phyloP scores from a whole-genome alignment of 1,140 invertebrate species.

The Dufourea novaeangliae region DNA sequence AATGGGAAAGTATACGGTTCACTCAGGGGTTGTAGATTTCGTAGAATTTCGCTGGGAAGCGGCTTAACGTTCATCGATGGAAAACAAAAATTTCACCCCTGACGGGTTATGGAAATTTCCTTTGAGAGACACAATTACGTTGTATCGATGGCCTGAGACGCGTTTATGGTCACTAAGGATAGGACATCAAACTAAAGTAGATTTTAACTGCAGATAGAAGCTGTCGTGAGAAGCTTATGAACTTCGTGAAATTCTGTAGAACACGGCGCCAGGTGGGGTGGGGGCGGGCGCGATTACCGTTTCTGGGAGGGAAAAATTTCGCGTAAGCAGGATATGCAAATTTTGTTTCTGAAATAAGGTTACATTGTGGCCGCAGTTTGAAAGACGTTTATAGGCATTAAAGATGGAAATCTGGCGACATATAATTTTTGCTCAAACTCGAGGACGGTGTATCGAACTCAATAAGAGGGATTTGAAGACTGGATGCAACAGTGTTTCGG shows the following conservation, averaged over 20 bases:
- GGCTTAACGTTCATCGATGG: slow-evolving; percentile 1
- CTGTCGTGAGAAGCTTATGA: background rate
- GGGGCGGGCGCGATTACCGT: background rate
- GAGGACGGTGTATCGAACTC: background rate
- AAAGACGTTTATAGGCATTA: background rate
- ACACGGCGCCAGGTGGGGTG: too few relatives aligned
- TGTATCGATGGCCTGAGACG: slow-evolving; percentile 1
- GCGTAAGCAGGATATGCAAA: background rate
- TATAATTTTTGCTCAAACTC: background rate
- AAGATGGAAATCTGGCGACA: background rate
- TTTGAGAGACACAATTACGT: slow-evolving; percentile 16
- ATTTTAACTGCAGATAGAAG: background rate
- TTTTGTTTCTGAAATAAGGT: background rate
- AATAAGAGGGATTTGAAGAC: background rate
- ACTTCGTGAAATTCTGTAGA: background rate
- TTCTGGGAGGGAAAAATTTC: background rate
- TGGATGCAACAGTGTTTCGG: background rate
- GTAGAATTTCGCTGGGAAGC: slow-evolving; percentile 7
- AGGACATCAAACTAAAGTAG: background rate
- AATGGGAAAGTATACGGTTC: background rate
- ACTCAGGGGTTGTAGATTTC: background rate
- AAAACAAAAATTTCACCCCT: slow-evolving; percentile 14
- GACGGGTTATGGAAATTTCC: slow-evolving; percentile 27
- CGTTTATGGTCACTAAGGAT: background rate
- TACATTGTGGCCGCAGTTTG: background rate